Evolutionary conservation across 2,888 invertebrate species (phyloP).

Genomic region (Lissonota sp.): DNA sequence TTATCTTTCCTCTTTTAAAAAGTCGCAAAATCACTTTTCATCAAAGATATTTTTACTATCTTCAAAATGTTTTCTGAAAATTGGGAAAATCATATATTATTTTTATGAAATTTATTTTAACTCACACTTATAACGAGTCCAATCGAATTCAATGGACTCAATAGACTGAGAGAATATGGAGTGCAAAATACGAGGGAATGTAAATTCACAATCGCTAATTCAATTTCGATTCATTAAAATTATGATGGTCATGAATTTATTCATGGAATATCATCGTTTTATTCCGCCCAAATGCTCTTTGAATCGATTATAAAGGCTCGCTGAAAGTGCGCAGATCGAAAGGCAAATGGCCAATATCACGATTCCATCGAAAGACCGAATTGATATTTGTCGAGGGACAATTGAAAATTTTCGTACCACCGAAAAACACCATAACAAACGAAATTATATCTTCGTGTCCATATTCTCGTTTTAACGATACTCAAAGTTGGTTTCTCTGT

Average conservation of each 20-base stretch:
- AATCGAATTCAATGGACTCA: slow-evolving; percentile 28
- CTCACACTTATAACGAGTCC: slow-evolving; percentile 3
- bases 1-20: too few relatives aligned
- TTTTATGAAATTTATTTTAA: neutral
- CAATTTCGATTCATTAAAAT: slow-evolving; percentile 52
- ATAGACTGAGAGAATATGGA: slow-evolving; percentile 1
- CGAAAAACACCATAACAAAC: too few relatives aligned
- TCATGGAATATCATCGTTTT: slow-evolving; percentile 7
- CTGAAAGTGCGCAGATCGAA: neutral
- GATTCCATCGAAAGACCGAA: too few relatives aligned
- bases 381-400: neutral
- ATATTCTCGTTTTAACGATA: too few relatives aligned
- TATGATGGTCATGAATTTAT: slow-evolving; percentile 34
- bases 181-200: neutral
- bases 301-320: slow-evolving; percentile 27
- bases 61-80: too few relatives aligned
- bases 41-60: too few relatives aligned
- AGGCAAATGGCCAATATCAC: neutral
- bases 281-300: slow-evolving; percentile 31
- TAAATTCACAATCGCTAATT: slow-evolving; percentile 31
- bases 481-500: neutral
- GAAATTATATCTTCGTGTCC: too few relatives aligned
- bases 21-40: too few relatives aligned
- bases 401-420: neutral
- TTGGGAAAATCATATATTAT: slow-evolving; percentile 8